These are phyloP conservation scores for Drosophila gaucha DNA, from an alignment of 2,888 invertebrate species.

Conservation along the genomic window DNA sequence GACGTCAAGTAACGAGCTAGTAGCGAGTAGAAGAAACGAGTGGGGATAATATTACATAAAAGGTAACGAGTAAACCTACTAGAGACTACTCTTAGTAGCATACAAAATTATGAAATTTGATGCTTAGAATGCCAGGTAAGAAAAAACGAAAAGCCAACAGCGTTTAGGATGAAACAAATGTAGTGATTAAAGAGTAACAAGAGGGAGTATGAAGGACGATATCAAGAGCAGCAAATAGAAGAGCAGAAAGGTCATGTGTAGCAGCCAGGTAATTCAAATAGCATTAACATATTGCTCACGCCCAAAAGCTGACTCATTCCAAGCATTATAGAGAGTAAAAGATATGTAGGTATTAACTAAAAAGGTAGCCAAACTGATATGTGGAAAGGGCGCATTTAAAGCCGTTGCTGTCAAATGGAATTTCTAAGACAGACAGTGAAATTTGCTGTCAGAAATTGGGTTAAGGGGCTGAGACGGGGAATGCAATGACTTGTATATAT, in stretches of 20 bases:
- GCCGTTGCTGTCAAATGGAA: constrained; percentile 59
- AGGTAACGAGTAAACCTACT: too few relatives aligned
- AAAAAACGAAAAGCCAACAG: too few relatives aligned
- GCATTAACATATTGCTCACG: constrained; percentile 18
- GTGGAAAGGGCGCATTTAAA: constrained; percentile 44
- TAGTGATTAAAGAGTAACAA: too few relatives aligned
- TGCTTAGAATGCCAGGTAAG: too few relatives aligned
- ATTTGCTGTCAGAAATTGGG: constrained; percentile 14
- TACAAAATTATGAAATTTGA: too few relatives aligned
- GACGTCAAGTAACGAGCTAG: too few relatives aligned
- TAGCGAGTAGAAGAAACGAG: background rate
- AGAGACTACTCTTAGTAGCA: too few relatives aligned
- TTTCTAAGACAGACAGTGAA: constrained; percentile 51
- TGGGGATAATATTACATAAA: too few relatives aligned
- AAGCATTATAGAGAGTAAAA: constrained; percentile 1
- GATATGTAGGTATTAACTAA: constrained; percentile 17
- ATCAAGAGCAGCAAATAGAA: background rate
- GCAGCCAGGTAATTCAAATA: constrained; percentile 10
- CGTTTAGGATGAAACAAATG: too few relatives aligned
- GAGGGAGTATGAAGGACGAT: too few relatives aligned
- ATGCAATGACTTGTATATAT: constrained; percentile 42
- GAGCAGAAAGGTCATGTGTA: background rate
- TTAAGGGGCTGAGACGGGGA: background rate
- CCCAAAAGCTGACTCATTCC: constrained; percentile 44
- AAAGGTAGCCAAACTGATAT: constrained; percentile 25